Evolutionary conservation across 2,797 vertebrate species (phyloP).

Genomic region (Amphiprion clarkii): DNA sequence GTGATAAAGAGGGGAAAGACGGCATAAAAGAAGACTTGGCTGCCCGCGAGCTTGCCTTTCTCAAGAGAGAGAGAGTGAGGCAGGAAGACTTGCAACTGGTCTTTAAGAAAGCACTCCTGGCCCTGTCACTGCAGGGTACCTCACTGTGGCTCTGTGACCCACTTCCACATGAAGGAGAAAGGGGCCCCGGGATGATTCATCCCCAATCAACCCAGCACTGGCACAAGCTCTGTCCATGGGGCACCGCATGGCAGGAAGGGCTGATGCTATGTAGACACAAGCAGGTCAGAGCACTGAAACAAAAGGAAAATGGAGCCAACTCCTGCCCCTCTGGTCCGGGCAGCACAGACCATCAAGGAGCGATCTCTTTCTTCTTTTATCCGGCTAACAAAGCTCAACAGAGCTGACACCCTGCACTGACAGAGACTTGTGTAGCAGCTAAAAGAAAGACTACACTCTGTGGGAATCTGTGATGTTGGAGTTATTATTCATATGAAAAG

Average conservation of each 20-base stretch:
- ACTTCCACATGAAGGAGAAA: constrained; percentile 60
- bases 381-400: constrained; percentile 43
- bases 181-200: constrained; percentile 42
- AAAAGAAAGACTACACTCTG: constrained; percentile 24
- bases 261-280: constrained; percentile 57
- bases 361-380: constrained; percentile 56
- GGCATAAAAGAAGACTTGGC: constrained; percentile 55
- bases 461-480: constrained; percentile 16
- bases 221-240: constrained; percentile 65
- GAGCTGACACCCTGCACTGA: constrained; percentile 47
- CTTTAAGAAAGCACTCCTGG: constrained; percentile 12
- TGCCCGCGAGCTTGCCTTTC: constrained; percentile 33
- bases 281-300: constrained; percentile 62
- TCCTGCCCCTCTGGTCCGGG: constrained; percentile 56
- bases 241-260: constrained; percentile 60
- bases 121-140: constrained; percentile 6
- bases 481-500: constrained; percentile 24
- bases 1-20: constrained; percentile 57
- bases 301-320: constrained; percentile 64
- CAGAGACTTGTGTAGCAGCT: constrained; percentile 21
- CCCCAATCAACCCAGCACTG: constrained; percentile 40
- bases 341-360: constrained; percentile 51
- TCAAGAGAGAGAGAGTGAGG: constrained; percentile 37
- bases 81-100: constrained; percentile 12
- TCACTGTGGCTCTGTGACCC: constrained; percentile 51